Evolutionary conservation across 2,797 vertebrate species (phyloP).

Genomic region (Sebastes matsubarae): DNA sequence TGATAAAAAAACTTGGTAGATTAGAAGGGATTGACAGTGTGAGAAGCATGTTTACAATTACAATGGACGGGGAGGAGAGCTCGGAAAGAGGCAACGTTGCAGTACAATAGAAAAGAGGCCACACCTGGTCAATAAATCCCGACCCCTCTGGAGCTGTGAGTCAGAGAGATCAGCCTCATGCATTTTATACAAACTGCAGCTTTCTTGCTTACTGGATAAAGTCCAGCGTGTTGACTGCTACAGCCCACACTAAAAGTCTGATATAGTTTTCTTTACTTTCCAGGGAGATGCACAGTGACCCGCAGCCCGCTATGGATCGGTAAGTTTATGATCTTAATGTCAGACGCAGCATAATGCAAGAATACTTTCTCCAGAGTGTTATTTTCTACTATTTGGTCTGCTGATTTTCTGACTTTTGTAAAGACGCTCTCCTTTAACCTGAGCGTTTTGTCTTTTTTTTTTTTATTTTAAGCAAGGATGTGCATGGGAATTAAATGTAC

Average conservation of each 20-base stretch:
- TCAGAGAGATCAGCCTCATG: slow-evolving; percentile 49
- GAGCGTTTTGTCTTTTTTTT: background rate
- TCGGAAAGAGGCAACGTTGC: slow-evolving; percentile 20
- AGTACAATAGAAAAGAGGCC: slow-evolving; percentile 34
- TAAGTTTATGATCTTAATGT: slow-evolving; percentile 74
- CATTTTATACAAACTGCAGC: slow-evolving; percentile 27
- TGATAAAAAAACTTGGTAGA: background rate
- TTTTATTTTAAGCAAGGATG: background rate
- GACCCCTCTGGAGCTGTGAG: slow-evolving; percentile 32
- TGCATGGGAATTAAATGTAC: background rate
- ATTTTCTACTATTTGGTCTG: slow-evolving; percentile 54
- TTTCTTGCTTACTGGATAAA: slow-evolving; percentile 32
- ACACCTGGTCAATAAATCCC: slow-evolving; percentile 53
- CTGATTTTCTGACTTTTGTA: slow-evolving; percentile 38
- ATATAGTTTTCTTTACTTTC: slow-evolving; percentile 61
- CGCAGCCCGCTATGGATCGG: slow-evolving; percentile 67
- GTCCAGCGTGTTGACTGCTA: slow-evolving; percentile 58
- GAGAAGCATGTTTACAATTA: slow-evolving; percentile 8
- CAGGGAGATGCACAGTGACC: slow-evolving; percentile 66
- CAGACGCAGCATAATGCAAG: slow-evolving; percentile 38
- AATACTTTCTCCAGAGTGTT: slow-evolving; percentile 41
- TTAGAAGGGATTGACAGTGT: background rate
- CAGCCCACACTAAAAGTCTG: slow-evolving; percentile 47
- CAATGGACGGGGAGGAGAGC: slow-evolving; percentile 19
- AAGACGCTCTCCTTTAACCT: background rate